phyloP scores from a whole-genome alignment of 2,888 invertebrate species.

The Quadriops clusia region DNA sequence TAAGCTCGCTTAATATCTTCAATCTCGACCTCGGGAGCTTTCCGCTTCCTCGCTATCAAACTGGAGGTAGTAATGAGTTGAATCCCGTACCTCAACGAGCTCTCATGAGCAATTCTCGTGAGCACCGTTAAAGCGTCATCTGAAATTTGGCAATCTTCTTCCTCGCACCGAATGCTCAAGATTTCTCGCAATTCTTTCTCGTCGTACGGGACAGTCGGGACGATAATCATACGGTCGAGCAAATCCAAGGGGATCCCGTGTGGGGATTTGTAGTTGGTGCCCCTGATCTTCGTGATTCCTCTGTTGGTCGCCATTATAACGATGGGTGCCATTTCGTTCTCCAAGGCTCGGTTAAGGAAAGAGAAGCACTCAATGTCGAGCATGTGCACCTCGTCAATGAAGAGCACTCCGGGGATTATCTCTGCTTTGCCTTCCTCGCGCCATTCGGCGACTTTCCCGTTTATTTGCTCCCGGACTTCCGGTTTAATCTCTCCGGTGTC shows the following conservation, averaged over 20 bases:
- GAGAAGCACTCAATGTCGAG: conserved; percentile 98
- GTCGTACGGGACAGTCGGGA: conserved; percentile 78
- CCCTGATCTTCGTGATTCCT: conserved; percentile 87
- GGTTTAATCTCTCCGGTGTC: conserved; percentile 98
- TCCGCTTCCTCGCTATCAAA: conserved; percentile 83
- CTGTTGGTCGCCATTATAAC: conserved; percentile 99
- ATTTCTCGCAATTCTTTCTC: conserved; percentile 87
- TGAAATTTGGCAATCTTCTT: conserved; percentile 94
- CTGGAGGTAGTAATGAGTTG: conserved; percentile 94
- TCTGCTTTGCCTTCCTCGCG: conserved; percentile 98
- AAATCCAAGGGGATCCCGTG: conserved; percentile 97
- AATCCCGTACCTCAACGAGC: conserved; percentile 91
- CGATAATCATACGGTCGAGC: conserved; percentile 89
- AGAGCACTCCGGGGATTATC: conserved; percentile 94
- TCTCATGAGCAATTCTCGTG: conserved; percentile 85
- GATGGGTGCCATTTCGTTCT: conserved; percentile 94
- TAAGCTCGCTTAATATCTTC: conserved; percentile 94
- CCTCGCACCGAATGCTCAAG: conserved; percentile 76
- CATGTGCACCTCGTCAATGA: conserved; percentile 98
- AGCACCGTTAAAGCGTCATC: conserved; percentile 82
- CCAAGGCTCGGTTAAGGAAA: conserved; percentile 90
- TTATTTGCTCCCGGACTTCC: conserved; percentile 96
- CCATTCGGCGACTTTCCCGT: conserved; percentile 91
- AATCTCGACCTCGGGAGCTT: conserved; percentile 70
- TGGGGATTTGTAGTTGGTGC: conserved; percentile 86